These are phyloP conservation scores for Formica aserva DNA, from an alignment of 2,888 invertebrate genomes.

Conservation along the genomic window DNA sequence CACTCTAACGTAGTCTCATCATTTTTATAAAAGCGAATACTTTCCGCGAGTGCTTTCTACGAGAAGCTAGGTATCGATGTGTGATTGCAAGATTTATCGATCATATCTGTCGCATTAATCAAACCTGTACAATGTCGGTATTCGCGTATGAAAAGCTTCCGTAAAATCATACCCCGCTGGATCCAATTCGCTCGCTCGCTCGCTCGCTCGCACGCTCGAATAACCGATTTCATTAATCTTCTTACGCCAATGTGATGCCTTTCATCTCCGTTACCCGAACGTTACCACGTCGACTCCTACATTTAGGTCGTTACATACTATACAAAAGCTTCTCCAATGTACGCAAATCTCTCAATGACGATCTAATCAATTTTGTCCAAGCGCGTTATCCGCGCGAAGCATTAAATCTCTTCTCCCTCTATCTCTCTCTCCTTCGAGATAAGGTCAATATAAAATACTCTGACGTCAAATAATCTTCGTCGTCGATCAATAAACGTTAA, in stretches of 20 bases:
- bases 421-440: neutral
- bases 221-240: conserved; percentile 52
- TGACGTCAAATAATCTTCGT: neutral
- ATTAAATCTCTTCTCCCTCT: neutral
- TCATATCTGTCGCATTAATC: conserved; percentile 55
- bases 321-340: conserved; percentile 30
- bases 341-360: conserved; percentile 47
- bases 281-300: conserved; percentile 13
- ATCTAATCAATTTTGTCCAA: conserved; percentile 8
- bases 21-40: conserved; percentile 1
- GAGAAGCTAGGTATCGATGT: conserved; percentile 2
- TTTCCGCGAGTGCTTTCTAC: neutral
- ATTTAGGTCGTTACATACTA: conserved; percentile 36
- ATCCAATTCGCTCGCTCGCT: neutral
- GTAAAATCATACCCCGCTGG: conserved; percentile 39
- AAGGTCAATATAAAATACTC: neutral
- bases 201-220: conserved; percentile 20
- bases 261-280: conserved; percentile 19
- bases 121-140: conserved; percentile 28
- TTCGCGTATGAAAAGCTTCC: conserved; percentile 17
- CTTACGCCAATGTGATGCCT: conserved; percentile 42
- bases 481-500: neutral
- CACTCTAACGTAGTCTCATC: neutral
- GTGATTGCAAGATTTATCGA: conserved; percentile 46
- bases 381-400: neutral